These are phyloP conservation scores for Drosophila borborema DNA, from an alignment of 2,888 invertebrate species.

Conservation along the genomic window DNA sequence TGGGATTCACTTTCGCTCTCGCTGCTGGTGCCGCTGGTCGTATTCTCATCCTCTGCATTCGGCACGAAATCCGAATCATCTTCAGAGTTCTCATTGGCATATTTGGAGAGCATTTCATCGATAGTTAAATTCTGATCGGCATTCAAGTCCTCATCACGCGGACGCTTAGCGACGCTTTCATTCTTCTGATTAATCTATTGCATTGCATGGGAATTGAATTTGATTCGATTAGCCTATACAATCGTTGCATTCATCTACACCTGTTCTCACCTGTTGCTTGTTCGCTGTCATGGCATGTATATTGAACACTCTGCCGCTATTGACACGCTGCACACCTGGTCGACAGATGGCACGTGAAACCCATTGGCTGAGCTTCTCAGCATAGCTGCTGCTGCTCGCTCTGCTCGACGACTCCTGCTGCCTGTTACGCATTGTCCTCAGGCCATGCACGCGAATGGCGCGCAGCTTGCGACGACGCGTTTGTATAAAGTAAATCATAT, in stretches of 20 bases:
- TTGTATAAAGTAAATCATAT: conserved; percentile 82
- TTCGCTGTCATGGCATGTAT: conserved; percentile 7
- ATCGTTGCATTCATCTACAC: neutral
- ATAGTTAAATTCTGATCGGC: conserved; percentile 68
- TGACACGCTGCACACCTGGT: conserved; percentile 66
- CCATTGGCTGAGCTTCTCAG: conserved; percentile 62
- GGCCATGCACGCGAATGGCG: conserved; percentile 78
- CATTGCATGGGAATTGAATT: neutral
- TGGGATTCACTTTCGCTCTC: conserved; percentile 39
- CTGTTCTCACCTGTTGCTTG: conserved; percentile 40
- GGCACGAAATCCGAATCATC: conserved; percentile 82
- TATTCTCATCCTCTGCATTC: conserved; percentile 50
- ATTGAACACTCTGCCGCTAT: conserved; percentile 32
- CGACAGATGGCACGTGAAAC: conserved; percentile 76
- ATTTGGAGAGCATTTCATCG: conserved; percentile 78
- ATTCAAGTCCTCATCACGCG: conserved; percentile 58
- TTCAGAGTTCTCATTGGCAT: conserved; percentile 74
- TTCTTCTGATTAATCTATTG: conserved; percentile 16
- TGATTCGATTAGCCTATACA: too few relatives aligned
- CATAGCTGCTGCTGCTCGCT: conserved; percentile 41
- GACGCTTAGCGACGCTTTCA: conserved; percentile 55
- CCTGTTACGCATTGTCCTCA: conserved; percentile 64
- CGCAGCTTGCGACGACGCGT: conserved; percentile 81
- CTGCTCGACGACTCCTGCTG: conserved; percentile 51
- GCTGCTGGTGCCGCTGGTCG: conserved; percentile 23